Evolutionary conservation across 2,888 invertebrate species (phyloP), one percentile per base, ranked within the genome.

Genomic region (Aproaerema taeniolella): DNA sequence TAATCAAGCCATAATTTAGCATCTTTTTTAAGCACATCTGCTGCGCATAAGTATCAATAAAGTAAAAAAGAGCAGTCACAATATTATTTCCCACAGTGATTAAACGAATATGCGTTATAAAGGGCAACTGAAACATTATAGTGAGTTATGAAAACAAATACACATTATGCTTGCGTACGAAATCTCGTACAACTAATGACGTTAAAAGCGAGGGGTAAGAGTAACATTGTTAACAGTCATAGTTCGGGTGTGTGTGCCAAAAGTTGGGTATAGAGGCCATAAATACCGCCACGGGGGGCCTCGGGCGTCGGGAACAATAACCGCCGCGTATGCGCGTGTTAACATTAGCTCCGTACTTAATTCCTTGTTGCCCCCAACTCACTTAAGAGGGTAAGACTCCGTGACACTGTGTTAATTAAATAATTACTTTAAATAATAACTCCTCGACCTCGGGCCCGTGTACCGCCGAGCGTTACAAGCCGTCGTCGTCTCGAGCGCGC

Each of bases 351-450:
- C 64, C 66, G 67, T 73, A 76, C 79, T 82, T 83, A 85, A 82
- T 83, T 74, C 85, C 80, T 77, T 79, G 81, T 81, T 74, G 78
- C 74, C 77, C n/a, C 76, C 70, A 77, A 82, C 81, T 80, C 73
- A 67, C 78, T 83, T 80, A 78, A 78, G 82, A 80, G 81, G 82
- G 82, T 77, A 76, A 76, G 73, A 72, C 76, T 72, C 63, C 61
- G 66, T 67, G 75, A 81, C 79, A 80, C 67, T 63, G 63, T 81
- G 83, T 81, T 86, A 81, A 83, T 86, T 85, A 82, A 83, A 83
- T 83, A 85, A 85, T 85, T 83, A 85, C 82, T 81, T 77, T 76
- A 74, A 80, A 80, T 82, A 80, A 82, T 81, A 83, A 82, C 82
- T 78, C 64, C 61, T 58, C 54, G 65, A 59, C 50, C 49, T 50